These are phyloP conservation scores for Campylomormyrus tamandua DNA, from an alignment of 2,113 vertebrate genomes.

Conservation along the genomic window DNA sequence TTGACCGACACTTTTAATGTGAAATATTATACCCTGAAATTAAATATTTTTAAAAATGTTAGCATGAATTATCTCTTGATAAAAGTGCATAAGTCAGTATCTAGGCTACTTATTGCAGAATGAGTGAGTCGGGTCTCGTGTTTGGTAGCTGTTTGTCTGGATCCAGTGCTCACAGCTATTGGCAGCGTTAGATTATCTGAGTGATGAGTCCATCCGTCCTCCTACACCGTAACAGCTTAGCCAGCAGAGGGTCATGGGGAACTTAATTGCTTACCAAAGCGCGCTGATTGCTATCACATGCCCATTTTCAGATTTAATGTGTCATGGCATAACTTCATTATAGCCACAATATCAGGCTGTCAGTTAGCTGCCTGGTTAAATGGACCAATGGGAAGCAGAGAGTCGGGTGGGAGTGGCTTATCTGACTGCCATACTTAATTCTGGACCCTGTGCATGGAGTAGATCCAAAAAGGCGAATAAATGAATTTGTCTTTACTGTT, in stretches of 20 bases:
- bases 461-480: not conserved
- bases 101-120: not conserved
- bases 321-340: not conserved
- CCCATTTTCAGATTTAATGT: not conserved
- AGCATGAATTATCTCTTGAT: not conserved
- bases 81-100: not conserved
- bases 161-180: not conserved
- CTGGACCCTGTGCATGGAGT: not conserved
- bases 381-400: not conserved
- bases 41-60: not conserved
- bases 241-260: not conserved
- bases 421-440: not conserved
- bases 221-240: not conserved
- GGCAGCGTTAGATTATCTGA: not conserved
- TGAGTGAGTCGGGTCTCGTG: not conserved
- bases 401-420: too few relatives aligned
- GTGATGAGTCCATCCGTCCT: not conserved
- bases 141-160: not conserved
- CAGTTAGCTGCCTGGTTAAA: not conserved
- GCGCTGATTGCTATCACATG: not conserved
- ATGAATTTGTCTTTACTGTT: not conserved
- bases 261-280: not conserved
- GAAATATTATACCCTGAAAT: not conserved
- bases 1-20: not conserved
- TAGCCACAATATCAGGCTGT: not conserved